Base-by-base conservation (phyloP, 1,140 invertebrate genomes). In the Lysiphlebus fabarum region DNA sequence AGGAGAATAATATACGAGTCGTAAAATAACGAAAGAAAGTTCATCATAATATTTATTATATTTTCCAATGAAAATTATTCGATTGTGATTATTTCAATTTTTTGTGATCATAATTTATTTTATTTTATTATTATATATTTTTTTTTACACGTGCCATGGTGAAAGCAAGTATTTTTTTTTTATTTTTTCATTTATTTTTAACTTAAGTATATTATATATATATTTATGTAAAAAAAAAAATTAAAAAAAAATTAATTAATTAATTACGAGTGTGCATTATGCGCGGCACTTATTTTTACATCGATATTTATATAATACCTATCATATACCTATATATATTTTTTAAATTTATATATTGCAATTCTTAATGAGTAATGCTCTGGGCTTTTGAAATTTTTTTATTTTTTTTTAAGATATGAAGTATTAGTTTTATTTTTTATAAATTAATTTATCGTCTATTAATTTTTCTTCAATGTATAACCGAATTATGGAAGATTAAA, bases 31-130 rank as follows among this genome's bases (percentile, higher is more conserved):
- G 54, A 59, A 57, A 61, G 54, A 36, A 51, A 58, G 49, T 51
- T 54, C 44, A 50, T 17, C 37, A 45, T 37, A 42, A 47, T n/a
- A n/a, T 26, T 26, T 26, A 26, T 26, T 26, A 26, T 26, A 26
- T 14, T 47, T 59, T 59, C 58, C 43, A 59, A 44, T 59, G 54
- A 41, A 14, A 54, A 54, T 59, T 47, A 54, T 54, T 56, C 59
- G 59, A 60, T 60, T 65, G n/a, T 60, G 17, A 58, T 59, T 65
- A 67, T 58, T 65, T 63, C 65, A 62, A 60, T 67, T 62, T 58
- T 53, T 14, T 34, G 17, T 59, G 47, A 17, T 49, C 33, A 49
- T 49, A 34, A 49, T 17, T 34, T 49, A 34, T 11, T 26, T 49
- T 17, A 34, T 49, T 17, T n/a, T n/a, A n/a, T n/a, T n/a, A n/a